These are phyloP conservation scores for Ammodytes marinus DNA, from an alignment of 2,113 vertebrate species.

Conservation along the genomic window DNA sequence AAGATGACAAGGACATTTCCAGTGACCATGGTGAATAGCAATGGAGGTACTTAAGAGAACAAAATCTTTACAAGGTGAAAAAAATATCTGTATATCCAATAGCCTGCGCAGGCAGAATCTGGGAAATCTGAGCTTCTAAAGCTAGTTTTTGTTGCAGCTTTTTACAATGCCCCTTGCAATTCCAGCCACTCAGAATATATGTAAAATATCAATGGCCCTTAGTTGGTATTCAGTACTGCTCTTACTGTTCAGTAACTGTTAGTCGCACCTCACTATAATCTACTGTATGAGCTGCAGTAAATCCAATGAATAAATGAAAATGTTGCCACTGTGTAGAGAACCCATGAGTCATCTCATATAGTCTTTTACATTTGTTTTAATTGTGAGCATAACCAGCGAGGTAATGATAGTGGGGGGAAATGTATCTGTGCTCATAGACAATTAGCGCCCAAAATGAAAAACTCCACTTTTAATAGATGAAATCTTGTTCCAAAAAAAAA, in stretches of 20 bases:
- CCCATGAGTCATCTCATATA: background rate
- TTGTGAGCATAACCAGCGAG: background rate
- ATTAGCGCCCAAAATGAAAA: background rate
- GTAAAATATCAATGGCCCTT: too few relatives aligned
- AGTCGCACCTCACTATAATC: background rate
- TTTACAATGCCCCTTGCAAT: too few relatives aligned
- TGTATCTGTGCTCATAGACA: background rate
- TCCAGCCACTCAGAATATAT: background rate
- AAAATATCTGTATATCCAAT: background rate
- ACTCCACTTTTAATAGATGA: background rate
- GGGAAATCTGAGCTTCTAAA: background rate
- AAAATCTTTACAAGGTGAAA: background rate
- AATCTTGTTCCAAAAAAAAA: too few relatives aligned
- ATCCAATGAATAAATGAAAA: constrained; percentile 4
- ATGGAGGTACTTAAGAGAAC: background rate
- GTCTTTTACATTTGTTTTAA: background rate
- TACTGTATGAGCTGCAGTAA: constrained; percentile 38
- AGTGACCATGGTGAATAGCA: constrained; percentile 35
- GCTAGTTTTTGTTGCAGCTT: background rate
- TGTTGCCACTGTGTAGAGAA: background rate
- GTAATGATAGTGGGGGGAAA: background rate
- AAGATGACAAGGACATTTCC: constrained; percentile 23
- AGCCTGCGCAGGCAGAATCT: background rate
- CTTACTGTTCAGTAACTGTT: background rate
- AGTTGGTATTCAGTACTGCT: background rate